Conservation (phyloP, 1,140 invertebrate genomes). For the Oryctes rhinoceros region DNA sequence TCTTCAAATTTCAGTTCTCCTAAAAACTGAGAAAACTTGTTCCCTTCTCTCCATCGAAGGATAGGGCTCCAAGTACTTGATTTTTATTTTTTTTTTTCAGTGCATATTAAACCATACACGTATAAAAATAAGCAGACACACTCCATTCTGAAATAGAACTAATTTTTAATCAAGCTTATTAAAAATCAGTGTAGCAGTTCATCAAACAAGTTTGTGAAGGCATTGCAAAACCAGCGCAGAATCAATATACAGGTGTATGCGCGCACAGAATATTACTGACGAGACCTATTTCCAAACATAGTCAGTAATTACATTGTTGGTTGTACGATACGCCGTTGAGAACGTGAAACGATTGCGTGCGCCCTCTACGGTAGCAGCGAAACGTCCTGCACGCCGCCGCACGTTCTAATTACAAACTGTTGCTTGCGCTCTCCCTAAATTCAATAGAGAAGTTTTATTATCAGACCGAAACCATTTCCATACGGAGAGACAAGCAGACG, state of each 20-base stretch:
- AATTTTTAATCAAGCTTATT: slow-evolving; percentile 5
- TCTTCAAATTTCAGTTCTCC: no score
- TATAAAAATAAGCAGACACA: no score
- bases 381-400: not conserved
- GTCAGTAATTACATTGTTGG: slow-evolving; percentile 43
- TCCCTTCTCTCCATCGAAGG: no score
- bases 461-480: slow-evolving; percentile 23
- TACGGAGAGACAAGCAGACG: slow-evolving; percentile 11
- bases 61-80: no score
- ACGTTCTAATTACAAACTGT: slow-evolving; percentile 20
- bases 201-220: not conserved
- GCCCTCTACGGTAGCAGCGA: not conserved
- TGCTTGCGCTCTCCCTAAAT: slow-evolving; percentile 23
- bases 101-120: no score
- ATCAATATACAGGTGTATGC: slow-evolving; percentile 44
- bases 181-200: not conserved
- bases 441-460: slow-evolving; percentile 34
- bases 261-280: slow-evolving; percentile 44
- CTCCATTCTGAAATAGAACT: no score
- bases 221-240: slow-evolving; percentile 39
- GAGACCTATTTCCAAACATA: slow-evolving; percentile 35
- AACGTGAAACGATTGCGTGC: slow-evolving; percentile 16
- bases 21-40: no score
- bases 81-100: no score
- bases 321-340: slow-evolving; percentile 31